Percentiles rank a stretch among this genome's conserved stretches.
phyloP scores from a whole-genome alignment of 1,140 invertebrate species.

The Eueides isabella region DNA sequence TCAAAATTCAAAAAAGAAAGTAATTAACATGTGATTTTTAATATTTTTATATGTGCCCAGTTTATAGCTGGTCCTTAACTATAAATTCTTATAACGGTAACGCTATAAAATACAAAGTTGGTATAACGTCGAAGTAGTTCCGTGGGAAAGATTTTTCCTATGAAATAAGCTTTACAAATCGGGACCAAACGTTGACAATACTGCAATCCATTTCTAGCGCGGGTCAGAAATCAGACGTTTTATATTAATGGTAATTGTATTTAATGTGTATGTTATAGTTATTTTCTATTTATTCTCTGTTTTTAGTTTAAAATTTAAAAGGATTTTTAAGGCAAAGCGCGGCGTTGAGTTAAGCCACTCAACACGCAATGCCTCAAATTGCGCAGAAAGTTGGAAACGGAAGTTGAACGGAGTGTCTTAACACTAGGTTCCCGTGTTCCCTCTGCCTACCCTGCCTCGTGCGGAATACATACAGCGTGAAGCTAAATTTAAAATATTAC shows the following conservation, averaged over 20 bases:
- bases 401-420: too few species aligned
- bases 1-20: too few species aligned
- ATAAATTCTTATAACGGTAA: slow-evolving; percentile 12
- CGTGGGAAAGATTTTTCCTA: slow-evolving; percentile 23
- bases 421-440: too few species aligned
- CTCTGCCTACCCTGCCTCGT: too few species aligned
- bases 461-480: too few species aligned
- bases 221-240: not conserved
- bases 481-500: too few species aligned
- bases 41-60: not conserved
- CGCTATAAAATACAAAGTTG: slow-evolving; percentile 14
- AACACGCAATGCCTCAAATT: too few species aligned
- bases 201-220: not conserved
- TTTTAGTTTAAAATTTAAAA: too few species aligned
- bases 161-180: slow-evolving; percentile 9
- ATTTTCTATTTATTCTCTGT: not conserved
- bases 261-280: not conserved
- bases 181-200: slow-evolving; percentile 8
- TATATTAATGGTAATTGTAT: not conserved
- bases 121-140: slow-evolving; percentile 9
- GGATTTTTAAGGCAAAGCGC: too few species aligned
- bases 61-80: not conserved
- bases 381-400: too few species aligned
- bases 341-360: too few species aligned
- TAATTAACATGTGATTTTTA: not conserved